Evolutionary conservation across 2,113 vertebrate genomes (phyloP).

Genomic region (Elaphurus davidianus): DNA sequence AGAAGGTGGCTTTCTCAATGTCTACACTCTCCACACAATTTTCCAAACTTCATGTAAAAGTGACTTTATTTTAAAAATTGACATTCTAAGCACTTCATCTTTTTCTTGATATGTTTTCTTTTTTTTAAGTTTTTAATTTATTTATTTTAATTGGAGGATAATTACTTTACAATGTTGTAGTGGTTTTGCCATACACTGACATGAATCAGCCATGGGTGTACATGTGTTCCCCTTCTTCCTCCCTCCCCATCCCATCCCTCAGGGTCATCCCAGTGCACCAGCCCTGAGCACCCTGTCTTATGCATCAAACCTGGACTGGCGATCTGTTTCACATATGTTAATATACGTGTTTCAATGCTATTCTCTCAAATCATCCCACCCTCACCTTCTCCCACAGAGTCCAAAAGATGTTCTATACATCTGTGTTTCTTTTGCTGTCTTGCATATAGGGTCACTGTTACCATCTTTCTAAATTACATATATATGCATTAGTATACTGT

Average conservation of each 20-base stretch:
- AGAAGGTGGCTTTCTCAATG: neutral
- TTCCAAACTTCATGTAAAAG: neutral
- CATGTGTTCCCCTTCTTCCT: neutral
- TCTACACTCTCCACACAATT: neutral
- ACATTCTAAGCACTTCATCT: neutral
- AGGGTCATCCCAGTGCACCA: neutral
- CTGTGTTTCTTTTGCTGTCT: neutral
- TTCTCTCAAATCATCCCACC: neutral
- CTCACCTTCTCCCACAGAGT: neutral
- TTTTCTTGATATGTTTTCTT: neutral
- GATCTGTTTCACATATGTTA: neutral
- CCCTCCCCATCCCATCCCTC: neutral
- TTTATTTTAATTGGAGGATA: neutral
- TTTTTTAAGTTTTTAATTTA: neutral
- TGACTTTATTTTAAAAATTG: neutral
- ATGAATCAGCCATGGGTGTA: neutral
- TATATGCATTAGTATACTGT: neutral
- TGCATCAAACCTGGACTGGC: fast-evolving
- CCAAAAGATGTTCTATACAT: neutral
- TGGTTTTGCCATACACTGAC: neutral
- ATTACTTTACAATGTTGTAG: neutral
- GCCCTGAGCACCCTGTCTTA: neutral
- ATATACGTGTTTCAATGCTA: neutral
- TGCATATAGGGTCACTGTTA: neutral
- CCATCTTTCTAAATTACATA: neutral